phyloP scores from a whole-genome alignment of 1,140 invertebrate species.

The Calephelis nemesis region DNA sequence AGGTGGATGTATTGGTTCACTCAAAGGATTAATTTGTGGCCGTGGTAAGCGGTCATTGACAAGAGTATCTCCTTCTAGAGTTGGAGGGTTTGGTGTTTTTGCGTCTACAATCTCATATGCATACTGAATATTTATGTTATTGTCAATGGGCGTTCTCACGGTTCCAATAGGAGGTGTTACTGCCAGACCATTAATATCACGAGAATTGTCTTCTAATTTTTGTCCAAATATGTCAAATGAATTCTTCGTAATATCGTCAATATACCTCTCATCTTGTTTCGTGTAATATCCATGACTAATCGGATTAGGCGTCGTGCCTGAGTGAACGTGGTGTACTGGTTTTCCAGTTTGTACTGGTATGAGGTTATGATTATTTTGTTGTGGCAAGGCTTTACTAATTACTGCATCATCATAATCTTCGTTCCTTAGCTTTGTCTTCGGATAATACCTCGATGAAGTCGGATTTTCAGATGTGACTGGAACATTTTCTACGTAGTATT shows the following conservation, averaged over 20 bases:
- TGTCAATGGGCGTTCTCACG: conserved; percentile 62
- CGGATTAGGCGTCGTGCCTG: conserved; percentile 81
- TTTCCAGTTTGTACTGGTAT: conserved; percentile 66
- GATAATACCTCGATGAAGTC: conserved; percentile 68
- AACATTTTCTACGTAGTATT: conserved; percentile 67
- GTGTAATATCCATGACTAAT: conserved; percentile 84
- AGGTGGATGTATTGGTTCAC: conserved; percentile 54
- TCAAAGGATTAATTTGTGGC: conserved; percentile 84
- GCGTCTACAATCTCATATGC: conserved; percentile 69
- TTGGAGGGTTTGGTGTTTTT: conserved; percentile 59
- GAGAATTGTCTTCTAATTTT: conserved; percentile 80
- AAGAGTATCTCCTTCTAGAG: conserved; percentile 81
- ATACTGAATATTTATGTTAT: conserved; percentile 66
- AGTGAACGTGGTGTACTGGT: conserved; percentile 57
- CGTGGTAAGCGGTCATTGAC: conserved; percentile 81
- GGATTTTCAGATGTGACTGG: conserved; percentile 69
- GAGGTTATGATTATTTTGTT: conserved; percentile 62
- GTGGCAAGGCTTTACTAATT: conserved; percentile 43
- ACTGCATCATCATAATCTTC: conserved; percentile 65
- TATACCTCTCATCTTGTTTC: conserved; percentile 84
- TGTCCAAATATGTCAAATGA: conserved; percentile 88
- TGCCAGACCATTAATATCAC: conserved; percentile 78
- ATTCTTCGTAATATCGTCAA: conserved; percentile 88
- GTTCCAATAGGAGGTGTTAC: conserved; percentile 70
- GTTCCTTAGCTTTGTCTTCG: conserved; percentile 59